Evolutionary conservation across 2,797 vertebrate species (phyloP), one percentile per base, ranked within the genome.

Genomic region (Octomys mimax): DNA sequence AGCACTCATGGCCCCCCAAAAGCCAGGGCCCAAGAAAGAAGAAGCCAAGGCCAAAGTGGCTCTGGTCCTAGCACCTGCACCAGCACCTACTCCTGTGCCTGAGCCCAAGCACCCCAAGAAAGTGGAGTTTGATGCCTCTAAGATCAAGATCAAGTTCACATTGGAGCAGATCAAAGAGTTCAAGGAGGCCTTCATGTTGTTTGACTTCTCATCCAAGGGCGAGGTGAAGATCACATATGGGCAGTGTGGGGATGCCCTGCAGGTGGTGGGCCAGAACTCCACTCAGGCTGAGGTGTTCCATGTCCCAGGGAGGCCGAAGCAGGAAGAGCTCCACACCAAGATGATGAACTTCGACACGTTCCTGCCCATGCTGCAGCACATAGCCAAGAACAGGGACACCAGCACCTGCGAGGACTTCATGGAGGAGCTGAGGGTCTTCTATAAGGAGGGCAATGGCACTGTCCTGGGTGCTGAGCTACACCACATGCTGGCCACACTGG

Each of bases 401-500:
- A 99, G 99, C 6, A 99, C 99, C 5, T 99, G 98, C 0, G 99
- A 99, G 97, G 99, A 99, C 97, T 99, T 99, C 0, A 99, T 99
- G 95, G 99, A 99, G 97, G 99, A 99, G 78, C 98, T 99, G 73
- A 98, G 99, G 3, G 99, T 99, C 42, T 99, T 99, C 0, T 99
- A 99, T 98, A 99, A 99, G 94, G 99, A 99, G 96, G 99, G 99
- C 2, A 99, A 99, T 0, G 99, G 99, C 92, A 99, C 99, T 0
- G 99, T 99, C 80, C 99, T 99, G 99, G 99, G 99, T 0, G 99
- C 99, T 0, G 99, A 99, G 98, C 99, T 99, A 81, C 99, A 99
- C 96, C 99, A 99, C 0, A 99, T 99, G 80, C 98, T 99, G 98
- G 99, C 99, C 77, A 99, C 99, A 0, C 98, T 99, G 92, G 99